Base-by-base conservation (phyloP, 1,140 invertebrate genomes). In the Sycobia sp. region DNA sequence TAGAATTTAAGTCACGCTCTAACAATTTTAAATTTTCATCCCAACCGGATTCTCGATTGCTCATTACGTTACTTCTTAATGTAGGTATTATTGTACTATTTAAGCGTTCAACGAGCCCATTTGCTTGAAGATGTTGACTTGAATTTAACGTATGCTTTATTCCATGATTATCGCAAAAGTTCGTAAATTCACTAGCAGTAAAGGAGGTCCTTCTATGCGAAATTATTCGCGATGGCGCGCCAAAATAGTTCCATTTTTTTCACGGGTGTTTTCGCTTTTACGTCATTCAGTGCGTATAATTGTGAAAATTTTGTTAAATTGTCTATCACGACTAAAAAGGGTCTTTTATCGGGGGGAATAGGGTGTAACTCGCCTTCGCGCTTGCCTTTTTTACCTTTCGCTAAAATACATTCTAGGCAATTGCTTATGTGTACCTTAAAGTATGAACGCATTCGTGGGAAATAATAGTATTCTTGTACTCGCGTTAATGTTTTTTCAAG, bases 161-260 rank as follows among this genome's bases (percentile, higher is more conserved):
- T n/a, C n/a, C n/a, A n/a, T n/a, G n/a, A n/a, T 32, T 53, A 3
- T 58, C 22, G 32, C 68, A 68, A 60, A 69, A 71, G 36, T 67
- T 41, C 47, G 67, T 47, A 29, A 76, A 72, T 22, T 50, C 22
- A 13, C 69, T 67, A 1, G 69, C 62, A 0, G 69, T 73, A 63
- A 74, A 77, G 0, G 67, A 44, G 25, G 62, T 67, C 16, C 76
- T 75, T 49, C 69, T 39, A 47, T 79, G 76, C 0, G 61, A 32
- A 13, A 67, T 58, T 4, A 63, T 32, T 16, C 60, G 44, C 5
- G 8, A n/a, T 11, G 14, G 66, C 60, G 61, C 59, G 14, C 56
- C 66, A 32, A 36, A 67, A 67, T n/a, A 32, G 25, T 18, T 59
- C 46, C 16, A 66, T 7, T 41, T n/a, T 11, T 41, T 41, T 34